phyloP scores from a whole-genome alignment of 2,888 invertebrate genomes.

The Ellobium chinense region DNA sequence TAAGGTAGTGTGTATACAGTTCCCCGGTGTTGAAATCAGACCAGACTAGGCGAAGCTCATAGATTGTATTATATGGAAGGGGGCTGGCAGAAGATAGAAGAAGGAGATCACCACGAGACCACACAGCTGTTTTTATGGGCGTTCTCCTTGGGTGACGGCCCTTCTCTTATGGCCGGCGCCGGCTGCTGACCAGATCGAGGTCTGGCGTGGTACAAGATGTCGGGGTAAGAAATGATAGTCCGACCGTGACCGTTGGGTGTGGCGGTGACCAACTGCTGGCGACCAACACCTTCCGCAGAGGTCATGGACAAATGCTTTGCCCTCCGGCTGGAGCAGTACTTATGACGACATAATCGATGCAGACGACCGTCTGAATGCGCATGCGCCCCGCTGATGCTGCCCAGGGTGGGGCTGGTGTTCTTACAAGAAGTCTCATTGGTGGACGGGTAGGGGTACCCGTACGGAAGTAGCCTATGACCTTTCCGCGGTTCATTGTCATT shows the following conservation, averaged over 20 bases:
- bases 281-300: background rate
- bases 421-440: conserved; percentile 49
- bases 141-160: background rate
- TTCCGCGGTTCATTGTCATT: conserved; percentile 30
- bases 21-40: too few species aligned
- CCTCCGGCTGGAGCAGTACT: conserved; percentile 50
- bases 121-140: background rate
- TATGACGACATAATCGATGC: conserved; percentile 52
- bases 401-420: conserved; percentile 26
- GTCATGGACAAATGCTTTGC: conserved; percentile 14
- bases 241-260: background rate
- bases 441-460: conserved; percentile 46
- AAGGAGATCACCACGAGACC: background rate
- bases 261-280: background rate
- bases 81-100: too few species aligned
- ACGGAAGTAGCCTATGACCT: conserved; percentile 16
- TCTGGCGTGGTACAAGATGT: conserved; percentile 13
- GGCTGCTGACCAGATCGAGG: background rate
- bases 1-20: too few species aligned
- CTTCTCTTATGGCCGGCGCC: background rate
- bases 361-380: conserved; percentile 56
- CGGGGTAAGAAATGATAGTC: conserved; percentile 41
- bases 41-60: too few species aligned
- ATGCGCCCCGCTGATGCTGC: conserved; percentile 48
- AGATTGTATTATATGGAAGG: too few species aligned